These are phyloP conservation scores for Macrophya alboannulata DNA, from an alignment of 2,888 invertebrate genomes.

Conservation along the genomic window DNA sequence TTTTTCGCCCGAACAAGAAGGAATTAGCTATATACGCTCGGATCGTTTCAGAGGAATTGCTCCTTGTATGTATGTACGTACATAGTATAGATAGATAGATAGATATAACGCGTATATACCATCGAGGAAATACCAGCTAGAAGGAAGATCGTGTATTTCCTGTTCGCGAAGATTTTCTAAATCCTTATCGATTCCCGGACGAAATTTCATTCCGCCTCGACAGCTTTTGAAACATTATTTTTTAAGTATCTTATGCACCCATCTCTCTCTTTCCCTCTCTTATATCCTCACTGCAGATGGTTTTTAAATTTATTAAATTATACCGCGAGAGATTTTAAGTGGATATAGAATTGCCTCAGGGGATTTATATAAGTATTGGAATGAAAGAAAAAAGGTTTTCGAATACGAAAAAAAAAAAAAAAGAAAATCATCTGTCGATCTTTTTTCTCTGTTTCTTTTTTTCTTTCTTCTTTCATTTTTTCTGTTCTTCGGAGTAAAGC, in stretches of 20 bases:
- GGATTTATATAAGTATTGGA: not conserved
- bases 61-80: not conserved
- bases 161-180: constrained; percentile 34
- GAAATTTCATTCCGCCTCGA: constrained; percentile 11
- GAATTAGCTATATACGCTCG: constrained; percentile 44
- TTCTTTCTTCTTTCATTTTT: not conserved
- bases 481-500: not conserved
- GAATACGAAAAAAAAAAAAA: not conserved
- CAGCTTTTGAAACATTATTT: constrained; percentile 24
- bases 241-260: not conserved
- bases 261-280: not conserved
- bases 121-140: not conserved
- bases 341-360: not conserved
- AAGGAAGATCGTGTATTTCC: constrained; percentile 8
- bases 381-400: not conserved
- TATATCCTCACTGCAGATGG: not conserved
- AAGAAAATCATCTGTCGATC: not conserved
- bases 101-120: not conserved
- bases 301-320: constrained; percentile 17
- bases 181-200: constrained; percentile 29
- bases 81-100: not conserved
- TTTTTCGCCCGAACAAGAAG: constrained; percentile 53
- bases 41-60: not conserved
- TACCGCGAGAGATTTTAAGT: not conserved
- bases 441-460: not conserved